These are phyloP conservation scores for Galeopsomyia nigrocyanea DNA, from an alignment of 2,888 invertebrate genomes.

Conservation along the genomic window DNA sequence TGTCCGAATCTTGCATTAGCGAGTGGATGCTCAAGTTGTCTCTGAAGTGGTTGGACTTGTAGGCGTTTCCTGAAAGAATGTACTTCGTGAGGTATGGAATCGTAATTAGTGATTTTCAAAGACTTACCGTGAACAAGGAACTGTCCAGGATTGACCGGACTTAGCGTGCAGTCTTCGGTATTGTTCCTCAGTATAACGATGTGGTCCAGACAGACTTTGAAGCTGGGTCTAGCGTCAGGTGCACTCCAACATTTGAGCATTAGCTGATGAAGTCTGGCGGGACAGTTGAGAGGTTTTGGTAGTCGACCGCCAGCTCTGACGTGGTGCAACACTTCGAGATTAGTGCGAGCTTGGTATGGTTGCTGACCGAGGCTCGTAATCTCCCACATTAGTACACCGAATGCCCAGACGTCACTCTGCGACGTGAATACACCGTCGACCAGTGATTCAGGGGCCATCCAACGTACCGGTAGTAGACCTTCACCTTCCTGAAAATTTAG, in stretches of 20 bases:
- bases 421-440: slow-evolving; percentile 97
- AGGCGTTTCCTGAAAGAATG: slow-evolving; percentile 67
- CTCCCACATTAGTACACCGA: slow-evolving; percentile 96
- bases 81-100: too few relatives aligned
- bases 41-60: slow-evolving; percentile 70
- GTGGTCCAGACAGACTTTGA: slow-evolving; percentile 82
- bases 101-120: too few relatives aligned
- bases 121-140: slow-evolving; percentile 50
- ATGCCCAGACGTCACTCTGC: slow-evolving; percentile 97
- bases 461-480: slow-evolving; percentile 92
- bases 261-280: slow-evolving; percentile 84
- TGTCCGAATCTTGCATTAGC: slow-evolving; percentile 65
- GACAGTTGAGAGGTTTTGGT: slow-evolving; percentile 87
- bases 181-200: slow-evolving; percentile 60
- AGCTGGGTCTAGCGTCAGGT: slow-evolving; percentile 88
- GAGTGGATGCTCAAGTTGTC: slow-evolving; percentile 70
- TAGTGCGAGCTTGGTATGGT: slow-evolving; percentile 94
- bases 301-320: slow-evolving; percentile 90
- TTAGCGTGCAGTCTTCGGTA: slow-evolving; percentile 61
- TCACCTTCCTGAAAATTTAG: slow-evolving; percentile 65
- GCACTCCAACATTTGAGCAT: slow-evolving; percentile 92
- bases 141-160: slow-evolving; percentile 64
- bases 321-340: slow-evolving; percentile 91
- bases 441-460: slow-evolving; percentile 99
- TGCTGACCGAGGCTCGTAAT: slow-evolving; percentile 96